Evolutionary conservation across 2,113 vertebrate genomes (phyloP).

Genomic region (Andinoacara biseriatus): DNA sequence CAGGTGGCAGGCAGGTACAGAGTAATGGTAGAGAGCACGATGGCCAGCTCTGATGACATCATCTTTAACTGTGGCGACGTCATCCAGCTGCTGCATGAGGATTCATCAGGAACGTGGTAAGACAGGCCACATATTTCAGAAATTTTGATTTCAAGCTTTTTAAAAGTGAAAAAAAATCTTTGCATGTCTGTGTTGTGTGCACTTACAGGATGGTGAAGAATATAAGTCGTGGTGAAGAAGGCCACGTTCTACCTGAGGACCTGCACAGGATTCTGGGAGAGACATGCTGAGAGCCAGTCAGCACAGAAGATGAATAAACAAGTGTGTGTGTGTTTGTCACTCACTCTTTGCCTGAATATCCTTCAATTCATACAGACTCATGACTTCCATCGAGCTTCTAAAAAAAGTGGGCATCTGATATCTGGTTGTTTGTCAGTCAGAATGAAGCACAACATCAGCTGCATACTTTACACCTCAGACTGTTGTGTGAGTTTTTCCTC

Average conservation of each 20-base stretch:
- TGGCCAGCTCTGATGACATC: constrained; percentile 86
- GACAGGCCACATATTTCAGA: background rate
- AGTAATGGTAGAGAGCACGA: constrained; percentile 84
- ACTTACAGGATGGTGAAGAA: constrained; percentile 87
- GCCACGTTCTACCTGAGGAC: constrained; percentile 82
- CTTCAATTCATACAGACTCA: background rate
- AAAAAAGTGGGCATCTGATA: constrained; percentile 18
- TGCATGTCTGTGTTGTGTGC: background rate
- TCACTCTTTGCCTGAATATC: background rate
- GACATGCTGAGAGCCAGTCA: constrained; percentile 79
- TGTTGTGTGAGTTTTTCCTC: constrained; percentile 23
- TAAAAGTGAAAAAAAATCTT: background rate
- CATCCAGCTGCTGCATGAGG: constrained; percentile 86
- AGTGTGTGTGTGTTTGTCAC: constrained; percentile 18
- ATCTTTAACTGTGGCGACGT: constrained; percentile 88
- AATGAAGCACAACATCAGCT: constrained; percentile 46
- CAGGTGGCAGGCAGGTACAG: constrained; percentile 89
- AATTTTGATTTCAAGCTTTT: background rate
- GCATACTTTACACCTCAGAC: constrained; percentile 8
- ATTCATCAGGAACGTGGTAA: constrained; percentile 86
- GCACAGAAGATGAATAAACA: constrained; percentile 60
- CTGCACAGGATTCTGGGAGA: constrained; percentile 88
- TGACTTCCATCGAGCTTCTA: constrained; percentile 13
- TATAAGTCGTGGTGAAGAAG: constrained; percentile 88
- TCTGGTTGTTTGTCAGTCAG: background rate